Base-by-base conservation (phyloP, 2,797 vertebrate genomes). In the Cirrhinus mrigala region DNA sequence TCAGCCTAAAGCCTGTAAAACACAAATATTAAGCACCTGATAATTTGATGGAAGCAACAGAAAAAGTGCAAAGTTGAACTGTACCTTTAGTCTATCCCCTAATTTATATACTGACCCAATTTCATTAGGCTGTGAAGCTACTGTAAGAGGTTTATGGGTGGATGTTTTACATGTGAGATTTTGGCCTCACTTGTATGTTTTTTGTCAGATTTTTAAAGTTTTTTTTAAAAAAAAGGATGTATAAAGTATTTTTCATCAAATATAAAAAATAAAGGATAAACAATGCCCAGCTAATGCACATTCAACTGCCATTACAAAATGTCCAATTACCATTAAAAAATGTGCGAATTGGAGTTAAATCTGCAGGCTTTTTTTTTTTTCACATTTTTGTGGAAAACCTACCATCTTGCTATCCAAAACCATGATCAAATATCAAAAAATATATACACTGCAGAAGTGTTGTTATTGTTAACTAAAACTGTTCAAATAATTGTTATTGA, bases 1-100 rank as follows among this genome's bases (percentile, higher is more conserved):
- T 83, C 66, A 64, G 37, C 70, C 54, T 33, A 27, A 50, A 78
- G 81, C 83, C 81, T 86, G 75, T 87, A 84, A 89, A 91, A 84
- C 75, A 87, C 73, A 88, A 84, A 83, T 84, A 84, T 88, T 85
- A 84, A 87, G 78, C 70, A 83, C 75, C 85, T 90, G 83, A 91
- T 86, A 73, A 86, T 89, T 89, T 86, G 79, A 82, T 82, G 66
- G 64, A 86, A 73, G 81, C 16, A 24, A 85, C 68, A 44, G 48
- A 69, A 79, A 86, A 79, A 62, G 81, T 66, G 27, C 37, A 60
- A 60, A 85, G 71, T 66, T 79, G 37, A 52, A 81, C 29, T 29
- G 76, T 70, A 69, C 66, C 46, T 58, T 76, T 8, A 76, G 77
- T 9, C 60, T 27, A 74, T 5, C 9, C 18, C 7, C 20, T n/a